Base-by-base conservation (phyloP, 2,113 vertebrate species). In the Dicrurus megarhynchus region DNA sequence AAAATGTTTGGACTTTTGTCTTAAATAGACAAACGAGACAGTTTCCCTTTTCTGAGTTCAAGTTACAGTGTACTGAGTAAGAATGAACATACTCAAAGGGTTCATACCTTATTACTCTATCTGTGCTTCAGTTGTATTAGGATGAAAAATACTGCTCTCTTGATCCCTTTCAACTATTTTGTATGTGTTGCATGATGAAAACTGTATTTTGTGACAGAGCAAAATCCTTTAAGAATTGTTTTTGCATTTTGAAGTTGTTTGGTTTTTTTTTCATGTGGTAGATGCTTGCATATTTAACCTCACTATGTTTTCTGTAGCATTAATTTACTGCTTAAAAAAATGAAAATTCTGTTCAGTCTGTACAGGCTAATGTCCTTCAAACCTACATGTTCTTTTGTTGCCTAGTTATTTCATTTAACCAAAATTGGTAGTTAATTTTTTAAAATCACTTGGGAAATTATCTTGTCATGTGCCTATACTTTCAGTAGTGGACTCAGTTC, bases 1-100 rank as follows among this genome's bases (percentile, higher is more conserved):
- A 52, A 33, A 57, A 33, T 56, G 23, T 42, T 88, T 57, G 16
- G 13, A 61, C 7, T 57, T 0, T 0, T 3, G 3, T 46, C 32
- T 81, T 75, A 61, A 77, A 39, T 23, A 61, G 70, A 47, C 39
- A 50, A 30, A 67, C 2, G 6, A 33, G 13, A 21, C 10, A 7
- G 6, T 87, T 81, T 61, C 17, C 2, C 9, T 85, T 82, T 77
- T 67, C 26, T n/a, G 39, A n/a, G 9, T 52, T 93, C 6, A 3
- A 55, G 13, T 78, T 65, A 17, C 6, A 2, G 10, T 68, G 15
- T 65, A 27, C 24, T 76, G 32, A 56, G 6, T 60, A 65, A 79
- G 47, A 92, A 55, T 44, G 67, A 65, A 28, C 3, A 2, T 71
- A 49, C 23, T 10, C 11, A 19, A 69, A 73, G 13, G 1, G 0